Evolutionary conservation across 2,113 vertebrate genomes (phyloP).

Genomic region (Bubalus kerabau): DNA sequence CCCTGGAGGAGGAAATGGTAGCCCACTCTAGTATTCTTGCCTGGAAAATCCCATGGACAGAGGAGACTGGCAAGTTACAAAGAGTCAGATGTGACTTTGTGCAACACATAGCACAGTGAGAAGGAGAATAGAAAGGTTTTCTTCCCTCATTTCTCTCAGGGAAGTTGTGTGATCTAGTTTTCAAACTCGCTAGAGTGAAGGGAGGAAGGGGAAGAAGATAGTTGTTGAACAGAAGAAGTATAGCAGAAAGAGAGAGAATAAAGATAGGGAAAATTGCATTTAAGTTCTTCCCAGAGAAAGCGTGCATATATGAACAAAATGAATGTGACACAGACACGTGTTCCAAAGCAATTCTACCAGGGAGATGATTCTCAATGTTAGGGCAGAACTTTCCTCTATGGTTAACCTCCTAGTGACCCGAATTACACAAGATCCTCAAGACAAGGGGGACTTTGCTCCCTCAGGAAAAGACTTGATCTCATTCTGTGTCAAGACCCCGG

Average conservation of each 20-base stretch:
- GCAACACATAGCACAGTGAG: not conserved
- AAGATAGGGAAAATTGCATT: not conserved
- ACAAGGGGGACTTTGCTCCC: conserved; percentile 21
- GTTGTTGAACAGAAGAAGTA: not conserved
- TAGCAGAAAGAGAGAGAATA: not conserved
- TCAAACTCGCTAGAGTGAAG: not conserved
- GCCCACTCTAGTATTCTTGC: not conserved
- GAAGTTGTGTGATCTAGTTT: not conserved
- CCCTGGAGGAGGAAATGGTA: not conserved
- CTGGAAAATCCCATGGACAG: not conserved
- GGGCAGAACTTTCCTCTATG: not conserved
- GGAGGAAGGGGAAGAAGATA: not conserved
- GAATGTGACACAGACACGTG: fast-evolving
- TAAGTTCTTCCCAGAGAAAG: not conserved
- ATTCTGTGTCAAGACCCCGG: conserved; percentile 65
- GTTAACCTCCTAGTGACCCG: not conserved
- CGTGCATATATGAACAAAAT: not conserved
- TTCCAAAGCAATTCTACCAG: not conserved
- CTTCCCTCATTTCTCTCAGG: not conserved
- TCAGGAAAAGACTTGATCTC: conserved; percentile 58
- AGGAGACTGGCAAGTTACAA: not conserved
- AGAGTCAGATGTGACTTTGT: not conserved
- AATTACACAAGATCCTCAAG: conserved; percentile 26
- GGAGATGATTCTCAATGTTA: not conserved
- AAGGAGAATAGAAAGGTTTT: not conserved